These are phyloP conservation scores for Porites cylindrica DNA, from an alignment of 92 coral and sea anemone species.

Conservation along the genomic window DNA sequence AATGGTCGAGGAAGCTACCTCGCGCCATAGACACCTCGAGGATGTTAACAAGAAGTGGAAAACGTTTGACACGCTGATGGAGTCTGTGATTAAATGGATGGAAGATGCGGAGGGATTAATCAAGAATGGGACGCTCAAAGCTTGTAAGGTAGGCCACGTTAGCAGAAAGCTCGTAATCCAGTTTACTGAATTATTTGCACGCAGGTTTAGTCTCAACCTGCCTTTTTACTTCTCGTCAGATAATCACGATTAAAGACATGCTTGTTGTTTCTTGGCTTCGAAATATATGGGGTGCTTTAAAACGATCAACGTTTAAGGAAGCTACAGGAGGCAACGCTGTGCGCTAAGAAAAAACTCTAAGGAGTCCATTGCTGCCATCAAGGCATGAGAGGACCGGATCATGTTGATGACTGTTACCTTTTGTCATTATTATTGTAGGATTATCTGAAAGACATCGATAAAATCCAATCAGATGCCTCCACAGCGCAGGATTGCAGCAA, in stretches of 20 bases:
- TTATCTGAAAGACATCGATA: slow-evolving; percentile 81
- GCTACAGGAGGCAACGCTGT: too few species aligned
- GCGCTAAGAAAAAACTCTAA: too few species aligned
- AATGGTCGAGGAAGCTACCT: slow-evolving; percentile 68
- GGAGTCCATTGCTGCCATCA: too few species aligned
- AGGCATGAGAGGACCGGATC: too few species aligned
- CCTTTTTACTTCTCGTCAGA: too few species aligned
- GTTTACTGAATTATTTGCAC: background rate
- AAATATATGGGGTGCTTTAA: too few species aligned
- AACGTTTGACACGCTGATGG: slow-evolving; percentile 73
- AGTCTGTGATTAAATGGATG: slow-evolving; percentile 76
- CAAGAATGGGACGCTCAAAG: slow-evolving; percentile 76
- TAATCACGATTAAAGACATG: too few species aligned
- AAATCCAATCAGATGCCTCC: slow-evolving; percentile 79
- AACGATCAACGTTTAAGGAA: too few species aligned
- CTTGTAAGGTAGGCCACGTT: slow-evolving; percentile 79
- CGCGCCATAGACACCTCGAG: slow-evolving; percentile 73
- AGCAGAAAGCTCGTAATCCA: too few species aligned
- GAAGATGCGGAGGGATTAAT: slow-evolving; percentile 91
- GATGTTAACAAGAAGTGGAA: slow-evolving; percentile 86
- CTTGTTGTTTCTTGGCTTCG: too few species aligned
- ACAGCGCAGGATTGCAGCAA: slow-evolving; percentile 86
- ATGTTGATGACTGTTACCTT: too few species aligned
- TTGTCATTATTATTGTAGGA: slow-evolving; percentile 50
- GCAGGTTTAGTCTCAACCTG: too few species aligned